A percentile compares a stretch with the other conserved stretches of the same genome.
Evolutionary conservation across 2,888 invertebrate genomes (phyloP).

Genomic region (Raillietiella orientalis): DNA sequence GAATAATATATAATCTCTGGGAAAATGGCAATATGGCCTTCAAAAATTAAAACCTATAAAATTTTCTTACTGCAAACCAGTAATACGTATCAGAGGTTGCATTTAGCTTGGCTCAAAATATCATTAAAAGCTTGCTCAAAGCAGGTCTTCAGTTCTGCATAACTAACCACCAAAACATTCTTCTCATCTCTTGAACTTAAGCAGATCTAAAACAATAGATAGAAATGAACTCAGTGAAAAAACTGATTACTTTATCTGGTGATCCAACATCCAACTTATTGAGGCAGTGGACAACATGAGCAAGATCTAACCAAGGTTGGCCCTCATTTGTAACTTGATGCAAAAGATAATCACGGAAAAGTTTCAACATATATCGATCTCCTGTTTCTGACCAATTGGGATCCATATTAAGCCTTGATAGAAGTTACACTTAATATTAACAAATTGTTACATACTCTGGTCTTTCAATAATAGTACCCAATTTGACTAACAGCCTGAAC

Average conservation of each 20-base stretch:
- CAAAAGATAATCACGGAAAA: conserved; percentile 89
- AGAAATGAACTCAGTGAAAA: conserved; percentile 4
- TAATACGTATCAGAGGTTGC: too few relatives aligned
- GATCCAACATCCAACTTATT: conserved; percentile 68
- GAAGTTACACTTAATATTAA: background rate
- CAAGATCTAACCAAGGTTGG: conserved; percentile 81
- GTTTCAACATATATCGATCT: conserved; percentile 85
- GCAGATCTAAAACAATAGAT: conserved; percentile 30
- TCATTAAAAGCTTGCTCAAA: conserved; percentile 72
- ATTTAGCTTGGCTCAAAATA: too few relatives aligned
- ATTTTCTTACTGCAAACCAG: too few relatives aligned
- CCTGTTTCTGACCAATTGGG: conserved; percentile 91
- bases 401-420: conserved; percentile 47
- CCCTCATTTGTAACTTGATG: conserved; percentile 80
- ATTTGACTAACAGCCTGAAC: conserved; percentile 58
- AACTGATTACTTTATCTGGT: conserved; percentile 32
- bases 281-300: conserved; percentile 68
- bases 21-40: too few relatives aligned
- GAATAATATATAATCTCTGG: too few relatives aligned
- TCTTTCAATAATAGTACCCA: conserved; percentile 77
- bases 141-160: conserved; percentile 77
- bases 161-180: conserved; percentile 78
- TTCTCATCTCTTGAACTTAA: conserved; percentile 87
- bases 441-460: conserved; percentile 33
- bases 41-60: too few relatives aligned